These are phyloP conservation scores for Ibidorhyncha struthersii DNA, from an alignment of 2,113 vertebrate species.

Conservation along the genomic window DNA sequence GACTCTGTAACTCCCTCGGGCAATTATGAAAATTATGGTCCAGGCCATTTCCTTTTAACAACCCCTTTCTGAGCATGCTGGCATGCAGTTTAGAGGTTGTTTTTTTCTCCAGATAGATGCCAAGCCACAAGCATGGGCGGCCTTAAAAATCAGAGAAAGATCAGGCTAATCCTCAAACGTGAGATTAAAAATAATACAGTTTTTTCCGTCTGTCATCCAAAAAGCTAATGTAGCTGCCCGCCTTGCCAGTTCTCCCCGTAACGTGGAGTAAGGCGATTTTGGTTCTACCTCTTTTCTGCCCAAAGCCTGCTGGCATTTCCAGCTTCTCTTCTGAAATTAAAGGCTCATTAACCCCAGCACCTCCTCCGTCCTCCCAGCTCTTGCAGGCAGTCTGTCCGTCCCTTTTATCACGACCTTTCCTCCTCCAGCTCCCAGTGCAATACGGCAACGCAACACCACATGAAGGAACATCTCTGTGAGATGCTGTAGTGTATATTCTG, in stretches of 20 bases:
- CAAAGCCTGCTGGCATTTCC: not conserved
- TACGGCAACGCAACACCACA: rapidly evolving
- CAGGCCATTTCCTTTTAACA: not conserved
- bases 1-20: not conserved
- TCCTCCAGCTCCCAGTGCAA: not conserved
- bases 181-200: not conserved
- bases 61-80: not conserved
- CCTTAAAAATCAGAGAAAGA: not conserved
- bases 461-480: not conserved
- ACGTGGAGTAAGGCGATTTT: rapidly evolving
- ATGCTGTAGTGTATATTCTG: not conserved
- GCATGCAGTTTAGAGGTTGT: not conserved
- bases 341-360: not conserved
- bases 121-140: not conserved
- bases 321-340: not conserved
- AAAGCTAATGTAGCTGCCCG: not conserved
- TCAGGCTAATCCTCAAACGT: not conserved
- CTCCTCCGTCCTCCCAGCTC: not conserved
- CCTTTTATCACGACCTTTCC: not conserved
- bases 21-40: not conserved
- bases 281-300: not conserved
- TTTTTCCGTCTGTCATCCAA: not conserved
- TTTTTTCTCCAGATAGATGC: not conserved
- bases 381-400: not conserved
- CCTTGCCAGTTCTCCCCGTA: not conserved